Evolutionary conservation across 2,113 vertebrate species (phyloP), one percentile per base, ranked within the genome.

Genomic region (Gasterosteus nipponicus): DNA sequence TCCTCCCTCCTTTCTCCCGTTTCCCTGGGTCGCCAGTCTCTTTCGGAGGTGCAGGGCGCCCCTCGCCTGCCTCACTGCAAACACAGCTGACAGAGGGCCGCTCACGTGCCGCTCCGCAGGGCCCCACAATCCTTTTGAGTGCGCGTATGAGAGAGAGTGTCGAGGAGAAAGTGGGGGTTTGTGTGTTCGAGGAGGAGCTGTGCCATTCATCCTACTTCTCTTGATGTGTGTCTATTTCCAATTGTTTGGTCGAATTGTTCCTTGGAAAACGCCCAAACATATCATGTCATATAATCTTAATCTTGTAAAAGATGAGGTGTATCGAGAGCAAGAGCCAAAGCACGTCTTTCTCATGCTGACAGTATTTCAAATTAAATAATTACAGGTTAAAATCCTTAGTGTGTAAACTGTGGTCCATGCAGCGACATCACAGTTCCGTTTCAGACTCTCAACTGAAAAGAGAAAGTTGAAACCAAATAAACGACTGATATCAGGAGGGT

Each of bases 11-110:
- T 84, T 82, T 80, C 74, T 68, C 69, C 72, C 80, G 41, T 90
- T 81, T 83, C 79, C 74, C 89, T 56, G 86, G 79, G 89, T 83
- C 82, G 79, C 86, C 75, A 74, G 88, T 90, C 83, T 89, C 80
- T 88, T 85, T 84, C 54, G 56, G 44, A 84, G 80, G 69, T 60
- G 77, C 85, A 53, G 80, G 88, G 92, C 7, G 85, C 91, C 91
- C 91, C 90, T 90, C 91, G 89, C 90, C 91, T 92, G 86, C 90
- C 87, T 80, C 81, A 92, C 89, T 84, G 91, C 93, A 95, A 95
- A 95, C 94, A 94, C 94, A 95, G 94, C 93, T 95, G 94, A 95
- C 91, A 91, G 91, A 93, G 92, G 89, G 86, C 88, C 39, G 89
- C 93, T 95, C 94, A 89, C 94, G 93, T 95, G 94, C 93, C 85